Conservation (phyloP, 1,140 invertebrate genomes). For the Sycophila sp. region DNA sequence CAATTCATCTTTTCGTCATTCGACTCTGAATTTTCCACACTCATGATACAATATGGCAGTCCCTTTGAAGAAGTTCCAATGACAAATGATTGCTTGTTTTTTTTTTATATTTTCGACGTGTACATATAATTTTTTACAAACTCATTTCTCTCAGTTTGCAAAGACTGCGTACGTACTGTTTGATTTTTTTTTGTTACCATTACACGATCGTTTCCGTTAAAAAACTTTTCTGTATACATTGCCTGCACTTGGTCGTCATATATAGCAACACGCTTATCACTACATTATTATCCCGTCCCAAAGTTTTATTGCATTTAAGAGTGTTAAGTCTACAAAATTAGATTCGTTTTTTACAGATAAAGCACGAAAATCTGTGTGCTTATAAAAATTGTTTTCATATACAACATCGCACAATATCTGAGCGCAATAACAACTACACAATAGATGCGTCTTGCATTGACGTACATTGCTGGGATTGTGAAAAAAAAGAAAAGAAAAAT, state of each 20-base stretch:
- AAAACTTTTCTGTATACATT: not conserved
- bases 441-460: too few species aligned
- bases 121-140: slow-evolving; percentile 21
- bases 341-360: too few species aligned
- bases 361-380: too few species aligned
- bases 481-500: not conserved
- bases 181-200: not conserved
- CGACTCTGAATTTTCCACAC: slow-evolving; percentile 26
- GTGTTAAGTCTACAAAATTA: not conserved
- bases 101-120: not conserved
- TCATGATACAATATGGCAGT: slow-evolving; percentile 35
- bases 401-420: not conserved
- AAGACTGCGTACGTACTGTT: not conserved
- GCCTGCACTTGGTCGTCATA: not conserved
- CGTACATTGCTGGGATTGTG: too few species aligned
- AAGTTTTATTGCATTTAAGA: too few species aligned
- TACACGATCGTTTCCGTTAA: not conserved
- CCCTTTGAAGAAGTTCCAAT: slow-evolving; percentile 16
- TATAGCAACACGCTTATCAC: not conserved
- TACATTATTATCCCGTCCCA: not conserved
- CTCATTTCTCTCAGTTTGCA: not conserved
- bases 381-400: not conserved
- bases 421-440: not conserved
- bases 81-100: not conserved
- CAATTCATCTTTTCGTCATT: not conserved